Base-by-base conservation (phyloP, 2,797 vertebrate species). In the Tinamus major region DNA sequence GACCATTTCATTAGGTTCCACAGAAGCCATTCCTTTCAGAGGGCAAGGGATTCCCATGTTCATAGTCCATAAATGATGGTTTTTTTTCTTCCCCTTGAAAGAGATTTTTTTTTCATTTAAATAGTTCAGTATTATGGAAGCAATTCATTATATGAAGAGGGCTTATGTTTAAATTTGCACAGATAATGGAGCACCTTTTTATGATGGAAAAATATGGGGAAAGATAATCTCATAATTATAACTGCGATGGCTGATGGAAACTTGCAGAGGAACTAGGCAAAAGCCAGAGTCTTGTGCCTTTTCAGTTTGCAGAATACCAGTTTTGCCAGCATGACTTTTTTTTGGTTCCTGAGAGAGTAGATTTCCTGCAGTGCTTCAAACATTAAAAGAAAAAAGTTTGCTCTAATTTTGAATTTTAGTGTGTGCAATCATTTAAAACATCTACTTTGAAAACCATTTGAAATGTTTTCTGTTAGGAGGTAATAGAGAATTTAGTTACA, bases 21-120 rank as follows among this genome's bases (percentile, higher is more conserved):
- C 95, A 97, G 95, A 97, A 96, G 96, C 96, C 97, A 97, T 98
- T 98, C 96, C 97, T 97, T 97, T 97, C 95, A 97, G 96, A 97
- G 94, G 86, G 86, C 96, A 96, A 97, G 87, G 94, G 91, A 94
- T 96, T 97, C 95, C 96, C 94, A 77, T 94, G 87, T 94, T 95
- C 51, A 79, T 80, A 96, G 84, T 92, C 91, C 65, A 87, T 96
- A 96, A 97, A 96, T 97, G 65, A 94, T 88, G 87, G 90, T 84
- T 79, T 41, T 90, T 31, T 61, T 44, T 67, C 76, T 67, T 41
- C 91, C 97, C 91, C 95, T 92, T 95, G 79, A 95, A 97, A 97
- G 97, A 96, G 96, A 95, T 93, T 64, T 48, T 71, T 78, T 78
- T 59, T 61, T 51, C 86, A 49, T 96, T 96, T 93, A 96, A 96